Percentiles rank a stretch among this genome's conserved stretches.
Conservation (phyloP, 2,888 invertebrate species). For the Sesia bembeciformis region DNA sequence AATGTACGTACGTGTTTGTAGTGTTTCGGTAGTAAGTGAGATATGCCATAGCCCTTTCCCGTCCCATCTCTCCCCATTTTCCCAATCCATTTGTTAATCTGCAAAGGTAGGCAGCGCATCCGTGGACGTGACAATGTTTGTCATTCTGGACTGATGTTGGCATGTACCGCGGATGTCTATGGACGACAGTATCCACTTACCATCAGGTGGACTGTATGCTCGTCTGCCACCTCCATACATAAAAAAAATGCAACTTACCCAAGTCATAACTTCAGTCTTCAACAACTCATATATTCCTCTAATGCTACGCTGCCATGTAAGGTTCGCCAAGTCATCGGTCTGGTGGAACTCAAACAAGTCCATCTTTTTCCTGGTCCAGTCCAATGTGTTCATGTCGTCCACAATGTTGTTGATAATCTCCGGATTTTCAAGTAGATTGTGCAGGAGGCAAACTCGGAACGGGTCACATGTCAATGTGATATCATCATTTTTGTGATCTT, state of each 20-base stretch:
- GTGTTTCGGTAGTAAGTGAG: too few relatives aligned
- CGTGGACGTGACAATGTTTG: too few relatives aligned
- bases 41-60: too few relatives aligned
- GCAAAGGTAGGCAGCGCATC: too few relatives aligned
- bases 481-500: slow-evolving; percentile 42
- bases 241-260: slow-evolving; percentile 60
- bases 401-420: slow-evolving; percentile 76
- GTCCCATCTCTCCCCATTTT: too few relatives aligned
- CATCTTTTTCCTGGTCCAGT: slow-evolving; percentile 85
- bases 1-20: too few relatives aligned
- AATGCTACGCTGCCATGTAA: slow-evolving; percentile 73
- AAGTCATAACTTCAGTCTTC: slow-evolving; percentile 77
- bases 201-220: too few relatives aligned
- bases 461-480: slow-evolving; percentile 76
- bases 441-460: slow-evolving; percentile 79
- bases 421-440: slow-evolving; percentile 74
- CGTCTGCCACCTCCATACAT: too few relatives aligned
- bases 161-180: too few relatives aligned
- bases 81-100: too few relatives aligned
- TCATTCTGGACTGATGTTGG: too few relatives aligned
- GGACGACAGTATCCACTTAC: too few relatives aligned
- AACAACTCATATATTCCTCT: slow-evolving; percentile 77
- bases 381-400: slow-evolving; percentile 79
- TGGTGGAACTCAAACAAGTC: slow-evolving; percentile 93
- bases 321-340: slow-evolving; percentile 79